Percentiles rank a stretch among this genome's conserved stretches.
Conservation (phyloP, 2,113 vertebrate species). For the Cyphomyrus discorhynchus region DNA sequence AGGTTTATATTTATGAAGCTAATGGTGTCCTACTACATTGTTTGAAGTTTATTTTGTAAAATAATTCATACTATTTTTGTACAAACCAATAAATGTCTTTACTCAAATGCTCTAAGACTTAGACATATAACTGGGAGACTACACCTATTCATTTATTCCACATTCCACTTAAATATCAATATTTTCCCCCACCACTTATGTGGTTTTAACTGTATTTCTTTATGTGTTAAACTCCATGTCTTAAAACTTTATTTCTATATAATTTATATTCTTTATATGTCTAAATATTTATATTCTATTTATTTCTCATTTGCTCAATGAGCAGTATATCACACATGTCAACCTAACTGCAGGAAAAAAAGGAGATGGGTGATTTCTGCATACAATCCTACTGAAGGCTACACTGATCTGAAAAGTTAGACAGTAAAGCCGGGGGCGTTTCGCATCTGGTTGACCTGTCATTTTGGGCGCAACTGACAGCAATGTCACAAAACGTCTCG, state of each 20-base stretch:
- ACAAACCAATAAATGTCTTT: neutral
- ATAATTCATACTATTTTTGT: neutral
- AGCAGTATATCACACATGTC: neutral
- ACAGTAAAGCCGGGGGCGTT: neutral
- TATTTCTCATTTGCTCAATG: neutral
- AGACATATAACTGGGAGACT: neutral
- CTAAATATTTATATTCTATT: neutral
- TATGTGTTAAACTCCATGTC: neutral
- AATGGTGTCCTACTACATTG: neutral
- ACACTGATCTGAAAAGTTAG: neutral
- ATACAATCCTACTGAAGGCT: neutral
- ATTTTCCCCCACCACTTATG: neutral
- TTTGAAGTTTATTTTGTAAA: neutral
- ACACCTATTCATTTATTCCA: neutral
- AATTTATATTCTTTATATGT: neutral
- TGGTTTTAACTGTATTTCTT: neutral
- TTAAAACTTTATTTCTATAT: neutral
- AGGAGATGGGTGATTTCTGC: neutral
- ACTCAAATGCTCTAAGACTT: neutral
- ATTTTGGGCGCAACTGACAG: neutral
- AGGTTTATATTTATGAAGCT: neutral
- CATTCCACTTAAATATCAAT: neutral
- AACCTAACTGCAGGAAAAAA: neutral
- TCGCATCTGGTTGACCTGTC: neutral
- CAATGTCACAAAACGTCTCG: neutral